Percentiles rank a stretch among this genome's conserved stretches.
Conservation (phyloP, 2,113 vertebrate species). For the Centropristis striata region DNA sequence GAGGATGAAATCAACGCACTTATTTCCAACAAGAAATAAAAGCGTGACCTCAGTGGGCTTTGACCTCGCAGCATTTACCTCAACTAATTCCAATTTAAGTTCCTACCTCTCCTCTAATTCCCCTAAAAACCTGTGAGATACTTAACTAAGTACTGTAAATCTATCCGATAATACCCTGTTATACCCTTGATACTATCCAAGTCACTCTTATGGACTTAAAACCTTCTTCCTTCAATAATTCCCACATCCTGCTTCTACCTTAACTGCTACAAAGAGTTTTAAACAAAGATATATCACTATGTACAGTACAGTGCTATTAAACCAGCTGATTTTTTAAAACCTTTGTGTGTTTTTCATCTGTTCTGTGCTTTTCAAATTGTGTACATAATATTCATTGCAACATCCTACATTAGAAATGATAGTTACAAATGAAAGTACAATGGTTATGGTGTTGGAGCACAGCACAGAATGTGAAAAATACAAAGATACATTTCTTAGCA, state of each 20-base stretch:
- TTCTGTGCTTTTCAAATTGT: constrained; percentile 2
- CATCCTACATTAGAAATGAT: not conserved
- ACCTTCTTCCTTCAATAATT: constrained; percentile 7
- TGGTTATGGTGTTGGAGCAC: not conserved
- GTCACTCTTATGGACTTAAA: constrained; percentile 15
- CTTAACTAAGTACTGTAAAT: constrained; percentile 32
- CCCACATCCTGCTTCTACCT: constrained; percentile 20
- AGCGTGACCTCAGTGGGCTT: not conserved
- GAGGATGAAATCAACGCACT: constrained; percentile 89
- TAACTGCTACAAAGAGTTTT: constrained; percentile 14
- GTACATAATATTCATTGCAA: not conserved
- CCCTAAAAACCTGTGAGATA: constrained; percentile 16
- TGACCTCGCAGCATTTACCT: constrained; percentile 41
- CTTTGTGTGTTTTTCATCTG: constrained; percentile 15
- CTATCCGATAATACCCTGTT: constrained; percentile 32
- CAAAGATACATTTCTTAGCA: not conserved
- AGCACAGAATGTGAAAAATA: not conserved
- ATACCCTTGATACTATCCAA: constrained; percentile 10
- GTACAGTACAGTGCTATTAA: constrained; percentile 62
- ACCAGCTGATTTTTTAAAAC: constrained; percentile 37
- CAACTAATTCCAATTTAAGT: constrained; percentile 14
- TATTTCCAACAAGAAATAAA: constrained; percentile 93
- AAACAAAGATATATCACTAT: constrained; percentile 43
- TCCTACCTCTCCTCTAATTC: constrained; percentile 11
- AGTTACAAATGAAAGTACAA: not conserved